Conservation (phyloP, 2,888 invertebrate species). For the Pollenia labialis region DNA sequence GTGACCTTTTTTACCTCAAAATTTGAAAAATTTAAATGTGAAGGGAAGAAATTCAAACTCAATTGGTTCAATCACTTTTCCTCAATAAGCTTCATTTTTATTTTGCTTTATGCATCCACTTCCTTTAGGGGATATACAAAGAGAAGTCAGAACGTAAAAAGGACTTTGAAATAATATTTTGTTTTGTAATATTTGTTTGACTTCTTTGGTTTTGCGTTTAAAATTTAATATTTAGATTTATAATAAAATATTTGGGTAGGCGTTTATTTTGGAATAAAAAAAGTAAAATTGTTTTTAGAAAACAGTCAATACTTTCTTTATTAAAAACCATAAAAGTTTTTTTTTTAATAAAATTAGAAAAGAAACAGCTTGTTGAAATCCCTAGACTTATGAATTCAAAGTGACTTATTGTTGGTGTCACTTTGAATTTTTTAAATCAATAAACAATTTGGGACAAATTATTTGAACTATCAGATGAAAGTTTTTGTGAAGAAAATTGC, state of each 20-base stretch:
- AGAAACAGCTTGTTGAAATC: no score
- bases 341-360: no score
- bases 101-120: not conserved
- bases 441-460: no score
- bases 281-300: not conserved
- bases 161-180: not conserved
- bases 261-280: not conserved
- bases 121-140: constrained; percentile 2
- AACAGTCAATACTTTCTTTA: not conserved
- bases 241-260: not conserved
- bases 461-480: no score
- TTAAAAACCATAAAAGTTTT: no score
- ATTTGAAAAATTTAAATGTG: not conserved
- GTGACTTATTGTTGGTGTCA: no score
- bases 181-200: not conserved
- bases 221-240: constrained; percentile 14
- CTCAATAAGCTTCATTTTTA: not conserved
- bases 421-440: no score
- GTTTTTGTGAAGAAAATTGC: no score
- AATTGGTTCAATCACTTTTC: constrained; percentile 51
- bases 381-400: no score
- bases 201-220: not conserved
- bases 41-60: constrained; percentile 44
- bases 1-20: not conserved
- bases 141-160: not conserved